These are phyloP conservation scores for Sarcophaga rosellei DNA, from an alignment of 2,888 invertebrate species.

Conservation along the genomic window DNA sequence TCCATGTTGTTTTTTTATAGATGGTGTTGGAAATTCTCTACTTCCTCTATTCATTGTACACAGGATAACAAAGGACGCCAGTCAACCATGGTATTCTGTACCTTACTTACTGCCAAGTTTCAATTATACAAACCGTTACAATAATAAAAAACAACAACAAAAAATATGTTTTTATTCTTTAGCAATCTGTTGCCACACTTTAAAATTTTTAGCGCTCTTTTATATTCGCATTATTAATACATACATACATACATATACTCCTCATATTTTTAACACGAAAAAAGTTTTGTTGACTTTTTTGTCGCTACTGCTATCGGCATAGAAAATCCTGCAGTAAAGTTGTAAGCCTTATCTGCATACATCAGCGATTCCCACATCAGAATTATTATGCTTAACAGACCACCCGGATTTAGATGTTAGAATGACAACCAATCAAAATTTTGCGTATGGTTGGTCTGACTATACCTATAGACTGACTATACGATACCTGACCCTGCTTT, in stretches of 20 bases:
- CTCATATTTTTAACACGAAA: conserved; percentile 62
- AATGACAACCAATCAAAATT: too few relatives aligned
- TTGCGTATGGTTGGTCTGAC: too few relatives aligned
- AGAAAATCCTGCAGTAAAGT: conserved; percentile 44
- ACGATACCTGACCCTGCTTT: too few relatives aligned
- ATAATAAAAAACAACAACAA: conserved; percentile 8
- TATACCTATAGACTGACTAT: too few relatives aligned
- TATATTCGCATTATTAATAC: conserved; percentile 67
- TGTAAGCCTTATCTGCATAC: not conserved
- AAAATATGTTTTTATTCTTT: conserved; percentile 63
- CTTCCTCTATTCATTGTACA: conserved; percentile 2
- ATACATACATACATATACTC: not conserved
- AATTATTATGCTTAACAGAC: not conserved
- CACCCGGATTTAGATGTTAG: too few relatives aligned
- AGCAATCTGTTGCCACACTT: conserved; percentile 68
- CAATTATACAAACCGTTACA: conserved; percentile 47
- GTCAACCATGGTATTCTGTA: conserved; percentile 7
- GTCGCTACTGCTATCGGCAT: conserved; percentile 4
- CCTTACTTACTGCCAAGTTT: conserved; percentile 39
- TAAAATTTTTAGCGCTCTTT: conserved; percentile 64
- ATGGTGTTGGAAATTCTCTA: not conserved
- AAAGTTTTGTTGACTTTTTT: conserved; percentile 59
- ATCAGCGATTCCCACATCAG: conserved; percentile 14
- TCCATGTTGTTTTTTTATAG: not conserved
- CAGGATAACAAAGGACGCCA: conserved; percentile 47